phyloP scores from a whole-genome alignment of 2,797 vertebrate species.

The Rhabdophis nuchalis region DNA sequence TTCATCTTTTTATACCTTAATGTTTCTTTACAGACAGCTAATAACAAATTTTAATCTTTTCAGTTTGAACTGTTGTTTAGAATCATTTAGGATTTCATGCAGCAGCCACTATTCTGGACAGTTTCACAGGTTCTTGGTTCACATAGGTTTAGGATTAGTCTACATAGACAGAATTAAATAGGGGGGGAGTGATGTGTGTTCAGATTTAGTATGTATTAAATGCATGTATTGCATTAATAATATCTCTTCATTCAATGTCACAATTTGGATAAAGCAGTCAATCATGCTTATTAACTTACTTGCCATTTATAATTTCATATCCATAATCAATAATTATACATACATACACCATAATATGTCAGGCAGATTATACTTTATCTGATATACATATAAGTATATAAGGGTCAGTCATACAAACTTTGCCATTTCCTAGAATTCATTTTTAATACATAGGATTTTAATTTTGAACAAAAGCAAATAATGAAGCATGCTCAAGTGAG shows the following conservation, averaged over 20 bases:
- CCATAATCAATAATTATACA: neutral
- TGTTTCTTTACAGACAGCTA: neutral
- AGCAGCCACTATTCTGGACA: neutral
- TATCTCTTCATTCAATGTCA: neutral
- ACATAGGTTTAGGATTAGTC: neutral
- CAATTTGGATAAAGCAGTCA: neutral
- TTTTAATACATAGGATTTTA: neutral
- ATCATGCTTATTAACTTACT: neutral
- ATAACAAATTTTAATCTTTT: neutral
- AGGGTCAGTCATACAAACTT: neutral
- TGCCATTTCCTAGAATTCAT: neutral
- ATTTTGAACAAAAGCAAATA: neutral
- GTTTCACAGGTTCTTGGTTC: neutral
- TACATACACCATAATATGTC: neutral
- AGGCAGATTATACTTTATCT: neutral
- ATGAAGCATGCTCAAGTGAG: neutral
- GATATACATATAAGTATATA: neutral
- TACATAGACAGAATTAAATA: neutral
- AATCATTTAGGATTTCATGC: neutral
- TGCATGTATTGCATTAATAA: neutral
- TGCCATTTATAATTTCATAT: neutral
- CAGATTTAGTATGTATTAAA: neutral
- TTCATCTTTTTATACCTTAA: neutral
- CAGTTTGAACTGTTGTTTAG: neutral
- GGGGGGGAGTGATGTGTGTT: neutral